Base-by-base conservation (phyloP, 2,113 vertebrate species). In the Xyrauchen texanus region DNA sequence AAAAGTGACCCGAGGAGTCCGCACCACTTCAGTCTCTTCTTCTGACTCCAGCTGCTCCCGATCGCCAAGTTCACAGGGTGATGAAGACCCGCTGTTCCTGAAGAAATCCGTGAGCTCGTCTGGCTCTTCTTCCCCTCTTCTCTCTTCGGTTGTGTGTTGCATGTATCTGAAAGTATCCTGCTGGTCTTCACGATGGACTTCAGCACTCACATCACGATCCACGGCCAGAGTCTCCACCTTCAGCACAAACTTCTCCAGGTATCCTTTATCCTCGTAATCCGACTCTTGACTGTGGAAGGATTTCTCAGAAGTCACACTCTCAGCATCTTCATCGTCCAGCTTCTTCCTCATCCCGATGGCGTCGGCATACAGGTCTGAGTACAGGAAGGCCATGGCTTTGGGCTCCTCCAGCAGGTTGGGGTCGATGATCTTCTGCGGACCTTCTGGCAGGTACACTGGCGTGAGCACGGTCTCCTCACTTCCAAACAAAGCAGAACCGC, bases 211-310 rank as follows among this genome's bases (percentile, higher is more conserved):
- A 72, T 87, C 82, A 51, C 15, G 13, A 58, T 83, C 84, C 42
- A 84, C 86, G 8, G 72, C 85, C 46, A 91, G 95, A 83, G 94
- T 94, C 86, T 97, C 96, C 87, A 97, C 95, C 88, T 93, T 95
- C 15, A 97, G 94, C 81, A 89, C 91, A 8, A 96, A 97, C 86
- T 97, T 98, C 91, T 99, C 95, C 82, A 98, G 92, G 89, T 97
- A 96, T 0, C 96, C 93, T 81, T 94, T 92, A 78, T 96, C 95
- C 82, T 97, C 95, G 2, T 89, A 86, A 83, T 96, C 95, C 73
- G 95, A 97, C 79, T 93, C 86, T 86, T 94, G 93, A 1, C 93
- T 94, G 77, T 94, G 94, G 82, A 97, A 95, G 52, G 96, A 94
- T 7, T 90, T 91, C 79, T 95, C 95, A 6, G 95, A 96, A 69